Evolutionary conservation across 2,888 invertebrate species (phyloP), one percentile per base, ranked within the genome.

Genomic region (Prosopocoilus inquinatus): DNA sequence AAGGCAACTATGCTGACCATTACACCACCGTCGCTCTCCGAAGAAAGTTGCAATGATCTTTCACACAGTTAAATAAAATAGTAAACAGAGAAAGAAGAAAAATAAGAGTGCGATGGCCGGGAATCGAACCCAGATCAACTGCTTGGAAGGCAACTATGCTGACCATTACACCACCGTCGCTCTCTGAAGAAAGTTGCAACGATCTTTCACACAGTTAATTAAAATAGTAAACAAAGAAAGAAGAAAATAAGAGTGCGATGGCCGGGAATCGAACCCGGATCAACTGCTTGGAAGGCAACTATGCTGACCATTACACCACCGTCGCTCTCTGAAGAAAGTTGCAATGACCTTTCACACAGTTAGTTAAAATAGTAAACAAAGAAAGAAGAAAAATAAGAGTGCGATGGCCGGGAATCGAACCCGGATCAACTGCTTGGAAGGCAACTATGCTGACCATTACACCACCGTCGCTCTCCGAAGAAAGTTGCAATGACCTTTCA

Each of bases 101-200:
- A n/a, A n/a, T n/a, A n/a, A 5, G 7, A 28, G 20, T 43, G 38
- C 45, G 55, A 76, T 76, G 76, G 75, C 76, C 76, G 76, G 74
- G 76, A 76, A 76, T 76, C 76, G 76, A 76, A 76, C 76, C 74
- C 76, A 75, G 76, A 76, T 76, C 76, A 76, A 75, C 75, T 76
- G 75, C 76, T 75, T 76, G 76, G 76, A 75, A 75, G 75, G 76
- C 76, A 76, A 75, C 75, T 75, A 76, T 76, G 76, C 75, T 75
- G 73, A 75, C 76, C 76, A 76, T 75, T 75, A 76, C 76, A 76
- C 75, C 54, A 50, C 51, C 55, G 53, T 51, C 50, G 58, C 56
- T n/a, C n/a, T n/a, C n/a, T n/a, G n/a, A n/a, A n/a, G n/a, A n/a
- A n/a, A n/a, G n/a, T n/a, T n/a, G n/a, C n/a, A n/a, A n/a, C n/a